phyloP scores from a whole-genome alignment of 2,888 invertebrate genomes.

The Parnassius smintheus region DNA sequence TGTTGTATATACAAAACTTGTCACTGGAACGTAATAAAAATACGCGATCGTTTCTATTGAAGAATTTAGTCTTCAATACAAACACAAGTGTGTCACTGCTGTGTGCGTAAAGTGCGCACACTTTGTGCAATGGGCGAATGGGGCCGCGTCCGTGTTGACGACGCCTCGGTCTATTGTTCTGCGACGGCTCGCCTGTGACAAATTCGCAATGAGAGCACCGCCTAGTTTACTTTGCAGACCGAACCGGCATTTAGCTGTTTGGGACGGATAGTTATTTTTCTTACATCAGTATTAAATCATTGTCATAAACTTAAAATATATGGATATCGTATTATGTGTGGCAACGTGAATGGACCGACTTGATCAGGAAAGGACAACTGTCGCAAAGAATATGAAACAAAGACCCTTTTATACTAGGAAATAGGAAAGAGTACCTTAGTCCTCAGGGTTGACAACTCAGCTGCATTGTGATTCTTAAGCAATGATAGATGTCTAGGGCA shows the following conservation, averaged over 20 bases:
- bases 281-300: neutral
- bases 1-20: no score
- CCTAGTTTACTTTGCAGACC: neutral
- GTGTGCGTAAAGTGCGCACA: neutral
- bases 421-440: no score
- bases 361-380: no score
- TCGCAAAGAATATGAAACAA: no score
- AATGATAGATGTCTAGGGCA: no score
- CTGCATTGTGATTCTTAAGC: no score
- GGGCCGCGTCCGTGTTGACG: neutral
- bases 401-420: no score
- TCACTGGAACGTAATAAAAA: no score
- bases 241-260: neutral
- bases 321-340: no score
- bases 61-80: neutral
- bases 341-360: no score
- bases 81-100: neutral
- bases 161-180: constrained; percentile 2
- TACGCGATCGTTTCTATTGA: neutral
- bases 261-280: neutral
- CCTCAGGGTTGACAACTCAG: no score
- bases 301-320: no score
- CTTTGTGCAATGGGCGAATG: neutral
- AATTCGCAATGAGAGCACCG: constrained; percentile 7
- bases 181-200: constrained; percentile 10